Base-by-base conservation (phyloP, 2,888 invertebrate genomes). In the Neoitamus cyanurus region DNA sequence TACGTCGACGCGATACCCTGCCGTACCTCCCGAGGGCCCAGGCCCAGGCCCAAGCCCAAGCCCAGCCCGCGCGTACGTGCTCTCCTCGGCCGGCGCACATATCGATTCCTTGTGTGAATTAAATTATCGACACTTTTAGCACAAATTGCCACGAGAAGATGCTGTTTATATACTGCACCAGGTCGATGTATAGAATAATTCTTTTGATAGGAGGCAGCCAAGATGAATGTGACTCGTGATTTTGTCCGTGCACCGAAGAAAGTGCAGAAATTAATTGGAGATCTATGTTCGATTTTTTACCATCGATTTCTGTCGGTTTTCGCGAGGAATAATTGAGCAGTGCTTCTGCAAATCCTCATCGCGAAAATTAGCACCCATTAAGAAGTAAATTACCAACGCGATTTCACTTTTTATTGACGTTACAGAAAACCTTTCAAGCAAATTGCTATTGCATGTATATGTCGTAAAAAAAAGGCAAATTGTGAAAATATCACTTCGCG, bases 71-170 rank as follows among this genome's bases (percentile, higher is more conserved):
- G 42, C 48, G 78, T 75, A 46, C 37, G 42, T 42, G 7, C 58
- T 46, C 46, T 28, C 5, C 30, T 5, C 20, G 28, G n/a, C 68
- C 78, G 46, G 82, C 69, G 31, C 30, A 58, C 48, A 28, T 69
- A 82, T 69, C 69, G 82, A 72, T 72, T 42, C 48, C 72, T 69
- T 83, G 72, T 83, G 83, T 83, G 83, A 83, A 83, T 83, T 83
- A 83, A 83, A 83, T 83, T 72, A 83, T 83, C 83, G 83, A 72
- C 83, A 72, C 83, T 83, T 83, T 83, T 83, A 83, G 83, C 83
- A 83, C 83, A 83, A 83, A 83, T 72, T 83, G 83, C 46, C 72
- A 42, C 68, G 72, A 46, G 31, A 34, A 83, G 42, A 83, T 70
- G 70, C 70, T 30, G 34, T 30, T 70, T 70, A 70, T 30, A 31